Evolutionary conservation across 2,113 vertebrate species (phyloP).

Genomic region (Emydocephalus ijimae): DNA sequence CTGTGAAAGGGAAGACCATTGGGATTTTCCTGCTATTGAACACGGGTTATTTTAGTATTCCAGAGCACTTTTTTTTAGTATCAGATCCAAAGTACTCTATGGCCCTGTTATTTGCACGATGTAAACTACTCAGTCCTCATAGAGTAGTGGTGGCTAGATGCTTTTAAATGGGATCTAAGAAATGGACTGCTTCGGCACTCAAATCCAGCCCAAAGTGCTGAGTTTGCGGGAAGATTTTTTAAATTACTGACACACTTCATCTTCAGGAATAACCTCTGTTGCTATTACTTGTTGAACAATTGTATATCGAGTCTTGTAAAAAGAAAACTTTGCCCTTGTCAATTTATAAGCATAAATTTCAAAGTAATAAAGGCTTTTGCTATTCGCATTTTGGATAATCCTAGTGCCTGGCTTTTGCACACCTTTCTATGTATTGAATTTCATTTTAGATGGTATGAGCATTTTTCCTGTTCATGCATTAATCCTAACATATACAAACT

Average conservation of each 20-base stretch:
- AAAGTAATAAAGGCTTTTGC: neutral
- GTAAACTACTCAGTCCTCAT: neutral
- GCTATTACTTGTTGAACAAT: neutral
- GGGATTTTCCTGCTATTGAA: neutral
- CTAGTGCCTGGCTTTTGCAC: neutral
- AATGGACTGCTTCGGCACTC: neutral
- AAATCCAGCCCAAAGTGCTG: neutral
- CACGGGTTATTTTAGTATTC: neutral
- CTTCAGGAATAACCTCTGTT: neutral
- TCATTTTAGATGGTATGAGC: neutral
- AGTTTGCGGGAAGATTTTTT: neutral
- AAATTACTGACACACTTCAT: neutral
- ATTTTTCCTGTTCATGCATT: neutral
- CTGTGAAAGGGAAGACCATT: neutral
- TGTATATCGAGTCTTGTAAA: neutral
- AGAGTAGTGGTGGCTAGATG: neutral
- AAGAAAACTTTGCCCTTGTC: neutral
- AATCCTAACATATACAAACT: neutral
- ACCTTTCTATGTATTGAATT: neutral
- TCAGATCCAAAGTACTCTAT: neutral
- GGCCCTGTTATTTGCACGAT: neutral
- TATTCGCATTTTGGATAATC: neutral
- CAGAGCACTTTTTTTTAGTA: neutral
- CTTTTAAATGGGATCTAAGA: neutral
- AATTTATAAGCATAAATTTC: neutral